Conservation (phyloP, 2,113 vertebrate species). For the Lota lota region DNA sequence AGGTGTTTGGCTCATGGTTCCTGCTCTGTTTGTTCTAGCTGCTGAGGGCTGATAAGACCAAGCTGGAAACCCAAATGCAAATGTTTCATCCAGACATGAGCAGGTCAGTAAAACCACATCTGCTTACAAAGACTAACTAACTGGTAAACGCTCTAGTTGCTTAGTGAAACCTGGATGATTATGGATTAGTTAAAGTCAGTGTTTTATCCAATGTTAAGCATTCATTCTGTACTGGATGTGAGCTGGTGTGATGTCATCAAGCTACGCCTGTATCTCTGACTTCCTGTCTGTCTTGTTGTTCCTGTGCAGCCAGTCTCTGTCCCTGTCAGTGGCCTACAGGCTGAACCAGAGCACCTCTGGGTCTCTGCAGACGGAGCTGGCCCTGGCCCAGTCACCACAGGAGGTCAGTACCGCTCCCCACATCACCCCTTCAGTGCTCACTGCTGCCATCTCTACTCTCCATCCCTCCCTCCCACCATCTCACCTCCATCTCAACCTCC, state of each 20-base stretch:
- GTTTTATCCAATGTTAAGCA: no score
- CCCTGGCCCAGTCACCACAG: slow-evolving; percentile 78
- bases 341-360: slow-evolving; percentile 65
- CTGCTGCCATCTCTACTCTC: no score
- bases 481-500: no score
- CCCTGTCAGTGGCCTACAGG: slow-evolving; percentile 67
- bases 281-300: slow-evolving; percentile 3
- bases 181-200: no score
- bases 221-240: no score
- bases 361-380: slow-evolving; percentile 81
- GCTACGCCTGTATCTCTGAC: no score
- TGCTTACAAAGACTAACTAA: no score
- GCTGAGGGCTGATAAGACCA: slow-evolving; percentile 79
- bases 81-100: slow-evolving; percentile 82
- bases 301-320: slow-evolving; percentile 54
- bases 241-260: no score
- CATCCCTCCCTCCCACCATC: no score
- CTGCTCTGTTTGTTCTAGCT: slow-evolving; percentile 47
- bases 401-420: slow-evolving; percentile 71
- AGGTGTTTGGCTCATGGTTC: background rate
- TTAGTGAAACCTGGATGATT: no score
- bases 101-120: slow-evolving; percentile 65
- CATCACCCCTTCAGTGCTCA: no score
- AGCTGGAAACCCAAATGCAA: slow-evolving; percentile 78
- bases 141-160: no score